Evolutionary conservation across 2,797 vertebrate species (phyloP).

Genomic region (Toxotes lorentzi): DNA sequence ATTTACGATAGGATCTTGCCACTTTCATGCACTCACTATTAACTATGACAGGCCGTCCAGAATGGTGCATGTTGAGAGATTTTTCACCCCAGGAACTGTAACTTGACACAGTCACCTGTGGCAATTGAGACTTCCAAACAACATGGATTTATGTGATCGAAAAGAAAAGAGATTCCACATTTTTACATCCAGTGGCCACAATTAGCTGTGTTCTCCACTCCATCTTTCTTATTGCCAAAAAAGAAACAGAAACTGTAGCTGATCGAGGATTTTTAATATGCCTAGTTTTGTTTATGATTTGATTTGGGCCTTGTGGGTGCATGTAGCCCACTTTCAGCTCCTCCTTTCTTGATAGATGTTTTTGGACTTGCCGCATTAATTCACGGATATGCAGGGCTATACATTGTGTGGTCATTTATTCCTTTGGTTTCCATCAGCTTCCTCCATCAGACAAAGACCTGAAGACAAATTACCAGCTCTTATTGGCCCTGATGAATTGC

Average conservation of each 20-base stretch:
- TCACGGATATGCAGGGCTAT: conserved; percentile 65
- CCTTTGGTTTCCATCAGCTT: conserved; percentile 80
- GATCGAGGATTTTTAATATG: conserved; percentile 19
- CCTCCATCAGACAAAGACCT: conserved; percentile 78
- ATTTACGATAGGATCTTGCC: conserved; percentile 78
- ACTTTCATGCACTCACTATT: conserved; percentile 71
- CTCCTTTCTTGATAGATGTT: conserved; percentile 59
- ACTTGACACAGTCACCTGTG: conserved; percentile 50
- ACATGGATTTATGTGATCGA: conserved; percentile 34
- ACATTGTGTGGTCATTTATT: conserved; percentile 65
- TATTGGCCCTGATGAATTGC: conserved; percentile 78
- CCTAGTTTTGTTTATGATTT: conserved; percentile 47
- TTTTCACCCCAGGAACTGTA: conserved; percentile 60
- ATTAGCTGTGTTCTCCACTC: conserved; percentile 14
- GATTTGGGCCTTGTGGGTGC: conserved; percentile 47
- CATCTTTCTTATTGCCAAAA: conserved; percentile 19
- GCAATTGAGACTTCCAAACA: conserved; percentile 48
- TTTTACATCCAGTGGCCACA: conserved; percentile 28
- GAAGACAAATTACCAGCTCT: conserved; percentile 80
- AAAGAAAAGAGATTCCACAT: conserved; percentile 27
- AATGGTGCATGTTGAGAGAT: conserved; percentile 68
- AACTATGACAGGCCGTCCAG: conserved; percentile 74
- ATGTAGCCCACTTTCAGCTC: conserved; percentile 41
- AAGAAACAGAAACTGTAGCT: conserved; percentile 20
- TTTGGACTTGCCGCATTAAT: conserved; percentile 56